Evolutionary conservation across 2,797 vertebrate genomes (phyloP).

Genomic region (Hyperoplus lanceolatus): DNA sequence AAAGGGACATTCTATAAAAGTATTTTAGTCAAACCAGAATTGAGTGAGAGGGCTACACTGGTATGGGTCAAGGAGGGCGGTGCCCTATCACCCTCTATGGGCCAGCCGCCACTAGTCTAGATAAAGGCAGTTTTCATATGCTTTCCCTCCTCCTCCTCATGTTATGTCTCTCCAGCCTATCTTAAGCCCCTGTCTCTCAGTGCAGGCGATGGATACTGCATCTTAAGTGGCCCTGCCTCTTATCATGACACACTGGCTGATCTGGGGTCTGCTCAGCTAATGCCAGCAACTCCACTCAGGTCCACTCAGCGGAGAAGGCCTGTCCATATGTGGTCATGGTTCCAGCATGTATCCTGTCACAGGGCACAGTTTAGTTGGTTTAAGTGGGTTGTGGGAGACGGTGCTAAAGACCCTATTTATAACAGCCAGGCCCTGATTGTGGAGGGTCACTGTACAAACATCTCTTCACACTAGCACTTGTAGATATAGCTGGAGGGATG

Average conservation of each 20-base stretch:
- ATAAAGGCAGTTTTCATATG: background rate
- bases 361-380: background rate
- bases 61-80: no score
- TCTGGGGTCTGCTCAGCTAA: background rate
- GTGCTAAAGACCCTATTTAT: slow-evolving; percentile 19
- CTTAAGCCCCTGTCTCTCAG: slow-evolving; percentile 29
- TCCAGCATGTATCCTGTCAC: background rate
- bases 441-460: slow-evolving; percentile 10
- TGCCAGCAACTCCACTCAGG: background rate
- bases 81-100: no score
- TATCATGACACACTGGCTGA: slow-evolving; percentile 35
- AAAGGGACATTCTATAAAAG: no score
- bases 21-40: no score
- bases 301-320: background rate
- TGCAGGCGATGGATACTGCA: slow-evolving; percentile 4
- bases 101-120: no score
- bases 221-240: slow-evolving; percentile 38
- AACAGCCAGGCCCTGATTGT: slow-evolving; percentile 2
- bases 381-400: background rate
- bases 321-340: slow-evolving; percentile 35
- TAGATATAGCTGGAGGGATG: background rate
- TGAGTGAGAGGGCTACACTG: no score
- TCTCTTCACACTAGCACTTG: background rate
- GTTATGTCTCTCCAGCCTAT: slow-evolving; percentile 14
- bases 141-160: background rate